These are phyloP conservation scores for Macaria notata DNA, from an alignment of 2,888 invertebrate genomes.

Conservation along the genomic window DNA sequence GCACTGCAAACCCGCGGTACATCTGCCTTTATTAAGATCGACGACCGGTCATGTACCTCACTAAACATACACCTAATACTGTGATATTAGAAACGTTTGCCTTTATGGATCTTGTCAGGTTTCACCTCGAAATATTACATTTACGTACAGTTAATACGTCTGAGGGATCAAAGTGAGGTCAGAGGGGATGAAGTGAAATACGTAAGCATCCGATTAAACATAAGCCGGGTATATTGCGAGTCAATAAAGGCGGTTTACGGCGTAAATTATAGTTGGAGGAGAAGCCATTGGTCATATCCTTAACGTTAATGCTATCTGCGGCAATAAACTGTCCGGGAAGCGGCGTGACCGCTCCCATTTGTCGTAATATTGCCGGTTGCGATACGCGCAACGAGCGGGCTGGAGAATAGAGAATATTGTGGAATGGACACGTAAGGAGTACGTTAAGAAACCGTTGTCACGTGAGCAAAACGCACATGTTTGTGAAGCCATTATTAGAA, in stretches of 20 bases:
- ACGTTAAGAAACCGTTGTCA: no score
- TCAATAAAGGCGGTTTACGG: constrained; percentile 50
- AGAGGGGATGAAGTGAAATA: constrained; percentile 21
- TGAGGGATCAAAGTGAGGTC: constrained; percentile 13
- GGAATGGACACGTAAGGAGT: no score
- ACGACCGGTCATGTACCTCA: constrained; percentile 25
- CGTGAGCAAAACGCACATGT: no score
- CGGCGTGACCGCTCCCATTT: constrained; percentile 44
- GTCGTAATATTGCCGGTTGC: constrained; percentile 44
- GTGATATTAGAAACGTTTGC: constrained; percentile 24
- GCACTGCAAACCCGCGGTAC: constrained; percentile 8
- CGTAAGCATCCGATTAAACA: constrained; percentile 40
- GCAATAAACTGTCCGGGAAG: constrained; percentile 49
- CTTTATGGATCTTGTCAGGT: constrained; percentile 18
- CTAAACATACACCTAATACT: constrained; percentile 23
- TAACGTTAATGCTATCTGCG: constrained; percentile 58
- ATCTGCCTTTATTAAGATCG: constrained; percentile 21
- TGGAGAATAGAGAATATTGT: no score
- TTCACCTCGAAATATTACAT: constrained; percentile 21
- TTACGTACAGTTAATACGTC: constrained; percentile 12
- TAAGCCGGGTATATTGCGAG: constrained; percentile 44
- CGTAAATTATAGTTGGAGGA: constrained; percentile 50
- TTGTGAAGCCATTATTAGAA: no score
- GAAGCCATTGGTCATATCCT: constrained; percentile 54
- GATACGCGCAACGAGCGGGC: constrained; percentile 26